Base-by-base conservation (phyloP, 1,140 invertebrate genomes). In the Eurosta solidaginis region DNA sequence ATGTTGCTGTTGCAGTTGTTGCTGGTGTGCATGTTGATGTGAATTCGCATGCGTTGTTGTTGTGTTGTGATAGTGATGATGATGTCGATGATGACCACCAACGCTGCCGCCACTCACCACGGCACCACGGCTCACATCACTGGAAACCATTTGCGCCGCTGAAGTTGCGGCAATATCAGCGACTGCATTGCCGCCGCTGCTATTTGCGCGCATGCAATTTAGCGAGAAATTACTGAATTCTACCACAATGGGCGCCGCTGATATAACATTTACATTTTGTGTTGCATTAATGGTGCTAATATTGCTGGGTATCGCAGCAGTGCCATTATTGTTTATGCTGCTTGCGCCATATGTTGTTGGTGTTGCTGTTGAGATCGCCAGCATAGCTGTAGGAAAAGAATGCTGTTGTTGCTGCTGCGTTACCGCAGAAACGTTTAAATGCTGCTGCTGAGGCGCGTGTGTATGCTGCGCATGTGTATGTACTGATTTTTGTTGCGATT, bases 251-350 rank as follows among this genome's bases (percentile, higher is more conserved):
- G 79, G 79, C 40, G 79, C 79, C 0, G 79, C 73, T 14, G 77
- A 68, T 6, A 80, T 80, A 1, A 80, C 79, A 76, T 80, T 80
- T 4, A 80, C 36, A 73, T 80, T 80, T 78, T 80, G 79, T 78
- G 54, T 77, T 10, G 40, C 59, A 68, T 68, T 68, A 3, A 33
- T 33, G 36, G 47, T 74, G 79, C 54, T 27, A 40, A 52, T 20
- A 20, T 29, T 20, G 73, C 29, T 68, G 14, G 59, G 25, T 42
- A 68, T 10, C 12, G 50, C 17, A 0, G 59, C 33, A 3, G 59
- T 1, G 9, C 33, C 59, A 20, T 33, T 27, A 10, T 9, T 40
- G 17, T 14, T 22, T 33, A 12, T 33, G 54, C 59, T 29, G n/a
- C 5, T n/a, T n/a, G n/a, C n/a, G 78, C 54, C 33, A 42, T 50